Base-by-base conservation (phyloP, 2,113 vertebrate species). In the Centropristis striata region DNA sequence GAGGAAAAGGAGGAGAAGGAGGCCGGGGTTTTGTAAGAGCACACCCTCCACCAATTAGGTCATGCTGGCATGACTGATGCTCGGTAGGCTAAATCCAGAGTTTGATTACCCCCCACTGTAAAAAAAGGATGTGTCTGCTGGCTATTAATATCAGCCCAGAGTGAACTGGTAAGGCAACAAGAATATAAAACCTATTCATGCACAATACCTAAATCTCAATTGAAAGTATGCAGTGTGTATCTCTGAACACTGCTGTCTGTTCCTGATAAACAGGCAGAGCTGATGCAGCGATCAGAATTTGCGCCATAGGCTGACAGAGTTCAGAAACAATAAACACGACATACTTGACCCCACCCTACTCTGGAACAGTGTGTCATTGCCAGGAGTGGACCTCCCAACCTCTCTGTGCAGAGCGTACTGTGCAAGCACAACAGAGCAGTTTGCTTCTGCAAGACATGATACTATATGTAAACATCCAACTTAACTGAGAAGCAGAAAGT, bases 311-410 rank as follows among this genome's bases (percentile, higher is more conserved):
- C 73, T 71, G 27, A 84, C 65, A 85, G 54, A 79, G 81, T 76
- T 75, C 78, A 90, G 70, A 87, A 90, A 86, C 83, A 84, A 79
- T 81, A 87, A 83, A 87, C 81, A 87, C 74, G 25, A 84, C 71
- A n/a, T 86, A 87, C 86, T 87, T 81, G 67, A 88, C 91, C 88
- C 86, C 91, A 89, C 92, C 93, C 90, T 87, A 78, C 51, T 77
- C 75, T 85, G 86, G 87, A 87, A 90, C 80, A 88, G 61, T 37
- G 63, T 28, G 67, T 86, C 80, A 75, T 3, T 86, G 41, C 81
- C 68, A 80, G 77, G 41, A 85, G 39, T 85, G 83, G 80, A 90
- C 82, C 82, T 90, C 83, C 79, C 59, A 79, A 58, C 44, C 70
- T 87, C 57, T 77, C 74, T 80, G 63, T 61, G 74, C 78, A 88